Conservation (phyloP, 2,113 vertebrate genomes). For the Centropristis striata region DNA sequence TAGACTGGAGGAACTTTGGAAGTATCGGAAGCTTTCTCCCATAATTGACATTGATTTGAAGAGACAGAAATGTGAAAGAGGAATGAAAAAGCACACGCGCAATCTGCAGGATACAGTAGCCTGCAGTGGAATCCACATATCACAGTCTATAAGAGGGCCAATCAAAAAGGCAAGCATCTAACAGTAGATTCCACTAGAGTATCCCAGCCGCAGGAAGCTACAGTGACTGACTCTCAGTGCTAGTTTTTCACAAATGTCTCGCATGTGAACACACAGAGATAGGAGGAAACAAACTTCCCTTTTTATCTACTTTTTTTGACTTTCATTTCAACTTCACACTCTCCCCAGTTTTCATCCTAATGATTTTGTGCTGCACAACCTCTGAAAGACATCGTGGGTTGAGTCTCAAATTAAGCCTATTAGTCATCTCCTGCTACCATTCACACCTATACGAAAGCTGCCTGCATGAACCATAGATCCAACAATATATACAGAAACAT, state of each 20-base stretch:
- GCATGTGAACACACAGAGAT: conserved; percentile 25
- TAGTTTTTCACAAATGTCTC: conserved; percentile 36
- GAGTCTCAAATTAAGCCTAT: conserved; percentile 58
- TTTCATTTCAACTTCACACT: conserved; percentile 64
- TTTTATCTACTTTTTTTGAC: conserved; percentile 49
- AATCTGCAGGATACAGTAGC: conserved; percentile 52
- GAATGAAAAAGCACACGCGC: conserved; percentile 45
- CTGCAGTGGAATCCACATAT: conserved; percentile 62
- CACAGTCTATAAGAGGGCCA: conserved; percentile 59
- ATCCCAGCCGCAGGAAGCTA: conserved; percentile 41
- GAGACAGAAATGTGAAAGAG: conserved; percentile 55
- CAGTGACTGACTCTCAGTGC: conserved; percentile 23
- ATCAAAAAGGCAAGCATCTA: conserved; percentile 64
- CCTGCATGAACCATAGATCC: background rate
- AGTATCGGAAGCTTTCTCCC: conserved; percentile 32
- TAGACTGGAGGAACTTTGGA: conserved; percentile 49
- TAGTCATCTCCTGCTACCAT: conserved; percentile 44
- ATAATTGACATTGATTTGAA: conserved; percentile 59
- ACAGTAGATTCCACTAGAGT: conserved; percentile 56
- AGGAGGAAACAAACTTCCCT: conserved; percentile 23
- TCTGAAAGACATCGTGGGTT: conserved; percentile 50
- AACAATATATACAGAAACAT: conserved; percentile 33
- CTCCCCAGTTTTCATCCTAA: conserved; percentile 17
- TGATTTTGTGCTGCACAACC: conserved; percentile 34
- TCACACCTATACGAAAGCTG: conserved; percentile 42